Base-by-base conservation (phyloP, 92 coral and sea anemone genomes). In the Heteractis magnifica region DNA sequence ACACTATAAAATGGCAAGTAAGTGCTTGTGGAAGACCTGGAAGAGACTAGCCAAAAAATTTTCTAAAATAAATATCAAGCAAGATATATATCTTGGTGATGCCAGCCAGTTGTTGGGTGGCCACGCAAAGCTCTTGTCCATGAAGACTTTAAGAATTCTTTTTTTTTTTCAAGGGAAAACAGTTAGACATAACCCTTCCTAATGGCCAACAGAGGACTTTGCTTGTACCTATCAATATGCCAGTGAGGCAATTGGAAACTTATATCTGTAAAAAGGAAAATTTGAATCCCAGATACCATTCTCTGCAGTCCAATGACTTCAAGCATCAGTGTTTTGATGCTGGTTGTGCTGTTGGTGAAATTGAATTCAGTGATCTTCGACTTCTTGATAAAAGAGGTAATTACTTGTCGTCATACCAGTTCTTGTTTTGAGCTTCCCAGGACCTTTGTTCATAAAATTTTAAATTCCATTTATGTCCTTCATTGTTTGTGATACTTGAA, bases 381-480 rank as follows among this genome's bases (percentile, higher is more conserved):
- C 88, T 92, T 16, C 87, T 92, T 88, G 95, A 90, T 65, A 92
- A 92, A 83, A 86, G 83, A 87, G 95, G 95, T 92, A 56, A 84
- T 52, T 68, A 8, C 10, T 16, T 18, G 14, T 49, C 15, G 51
- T 26, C 5, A 15, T 72, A 49, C 26, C 6, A 14, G 8, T 34
- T 50, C 6, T 2, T 5, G 9, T 26, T 41, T 7, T 73, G 23
- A 34, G 44, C 44, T 34, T 34, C 44, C 44, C 44, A 34, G 44
- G 44, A 34, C 44, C 2, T 34, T 34, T 34, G 44, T 34, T 34
- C 44, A 34, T 34, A 34, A 34, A 34, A 34, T 34, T 34, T 34
- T 34, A 34, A 34, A 34, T 34, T 34, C 3, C 44, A 34, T 34
- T 34, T 34, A 2, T 34, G 44, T 34, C 44, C 44, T 34, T 34